Percentiles rank a stretch among this genome's conserved stretches.
These are phyloP conservation scores for Streptopelia turtur DNA, from an alignment of 2,797 vertebrate genomes.

Conservation along the genomic window DNA sequence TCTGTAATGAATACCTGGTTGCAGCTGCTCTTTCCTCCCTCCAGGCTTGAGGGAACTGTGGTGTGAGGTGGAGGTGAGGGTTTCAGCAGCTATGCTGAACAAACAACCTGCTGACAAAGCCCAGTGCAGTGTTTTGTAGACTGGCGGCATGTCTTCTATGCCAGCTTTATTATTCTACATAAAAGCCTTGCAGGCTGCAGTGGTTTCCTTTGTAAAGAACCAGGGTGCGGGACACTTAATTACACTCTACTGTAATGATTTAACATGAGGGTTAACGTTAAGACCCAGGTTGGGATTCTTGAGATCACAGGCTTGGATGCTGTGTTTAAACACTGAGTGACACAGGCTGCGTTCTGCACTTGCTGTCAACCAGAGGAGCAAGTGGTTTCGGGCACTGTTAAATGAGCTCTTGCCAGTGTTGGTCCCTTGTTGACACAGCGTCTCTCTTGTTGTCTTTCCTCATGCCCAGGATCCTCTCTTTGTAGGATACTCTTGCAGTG, in stretches of 20 bases:
- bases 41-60: background rate
- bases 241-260: background rate
- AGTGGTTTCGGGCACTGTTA: background rate
- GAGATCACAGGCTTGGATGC: background rate
- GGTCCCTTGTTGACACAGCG: rapidly evolving
- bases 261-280: background rate
- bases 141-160: rapidly evolving
- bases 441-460: background rate
- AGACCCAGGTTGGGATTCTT: background rate
- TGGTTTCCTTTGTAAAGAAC: background rate
- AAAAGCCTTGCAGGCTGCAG: background rate
- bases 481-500: background rate
- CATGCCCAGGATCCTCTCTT: background rate
- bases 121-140: rapidly evolving
- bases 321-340: background rate
- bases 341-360: background rate
- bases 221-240: background rate
- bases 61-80: background rate
- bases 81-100: background rate
- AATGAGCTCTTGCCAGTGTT: background rate
- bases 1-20: background rate
- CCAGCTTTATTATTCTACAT: background rate
- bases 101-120: background rate
- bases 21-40: background rate
- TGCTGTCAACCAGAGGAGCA: background rate